Evolutionary conservation across 2,113 vertebrate species (phyloP).

Genomic region (Rhipidura dahli): DNA sequence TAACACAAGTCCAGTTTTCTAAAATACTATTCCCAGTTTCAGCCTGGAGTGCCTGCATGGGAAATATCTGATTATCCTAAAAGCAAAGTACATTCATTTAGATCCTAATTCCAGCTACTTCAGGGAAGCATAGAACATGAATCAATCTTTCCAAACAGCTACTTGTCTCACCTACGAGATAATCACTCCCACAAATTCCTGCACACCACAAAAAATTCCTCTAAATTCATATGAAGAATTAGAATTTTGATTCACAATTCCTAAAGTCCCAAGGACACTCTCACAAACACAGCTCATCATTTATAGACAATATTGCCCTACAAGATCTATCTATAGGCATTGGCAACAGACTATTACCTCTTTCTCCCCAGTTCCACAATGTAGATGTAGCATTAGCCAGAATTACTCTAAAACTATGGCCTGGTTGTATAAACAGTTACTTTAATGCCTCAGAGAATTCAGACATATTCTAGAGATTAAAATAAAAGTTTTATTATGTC

Average conservation of each 20-base stretch:
- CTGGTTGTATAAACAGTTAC: not conserved
- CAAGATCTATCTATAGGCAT: not conserved
- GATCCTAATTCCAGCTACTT: not conserved
- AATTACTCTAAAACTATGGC: not conserved
- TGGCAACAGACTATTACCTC: not conserved
- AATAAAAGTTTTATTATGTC: not conserved
- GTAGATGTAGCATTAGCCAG: not conserved
- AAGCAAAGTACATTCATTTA: not conserved
- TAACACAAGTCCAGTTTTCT: not conserved
- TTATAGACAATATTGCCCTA: not conserved
- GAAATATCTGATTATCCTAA: not conserved
- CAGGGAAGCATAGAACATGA: not conserved
- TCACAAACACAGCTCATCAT: not conserved
- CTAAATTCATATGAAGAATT: not conserved
- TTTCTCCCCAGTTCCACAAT: not conserved
- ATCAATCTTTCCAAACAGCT: not conserved
- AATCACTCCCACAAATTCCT: not conserved
- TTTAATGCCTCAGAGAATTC: not conserved
- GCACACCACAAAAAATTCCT: not conserved
- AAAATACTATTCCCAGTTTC: not conserved
- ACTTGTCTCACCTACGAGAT: not conserved
- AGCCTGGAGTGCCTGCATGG: not conserved
- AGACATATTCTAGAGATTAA: not conserved
- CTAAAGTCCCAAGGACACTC: not conserved
- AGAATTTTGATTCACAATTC: not conserved